Conservation (phyloP, 2,113 vertebrate species). For the Poicephalus gulielmi region DNA sequence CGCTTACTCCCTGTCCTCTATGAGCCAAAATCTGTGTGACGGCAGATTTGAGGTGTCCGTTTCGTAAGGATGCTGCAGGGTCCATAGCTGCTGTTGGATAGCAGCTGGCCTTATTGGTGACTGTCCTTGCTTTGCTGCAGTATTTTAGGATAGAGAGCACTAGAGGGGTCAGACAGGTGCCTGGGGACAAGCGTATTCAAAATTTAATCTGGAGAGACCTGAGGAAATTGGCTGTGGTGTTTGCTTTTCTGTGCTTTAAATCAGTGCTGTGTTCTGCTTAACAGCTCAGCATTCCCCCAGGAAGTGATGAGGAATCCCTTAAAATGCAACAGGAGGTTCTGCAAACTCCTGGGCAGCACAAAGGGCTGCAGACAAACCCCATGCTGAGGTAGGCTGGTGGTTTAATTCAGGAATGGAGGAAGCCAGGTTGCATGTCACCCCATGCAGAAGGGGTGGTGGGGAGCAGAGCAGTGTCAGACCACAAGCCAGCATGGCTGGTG, state of each 20-base stretch:
- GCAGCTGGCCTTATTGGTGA: neutral
- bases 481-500: too few relatives aligned
- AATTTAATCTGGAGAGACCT: neutral
- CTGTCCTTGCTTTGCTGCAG: neutral
- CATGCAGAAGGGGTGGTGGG: fast-evolving
- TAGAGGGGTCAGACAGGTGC: neutral
- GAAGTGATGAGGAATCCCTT: neutral
- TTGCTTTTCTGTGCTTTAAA: neutral
- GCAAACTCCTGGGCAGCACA: fast-evolving
- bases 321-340: neutral
- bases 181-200: neutral
- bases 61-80: fast-evolving
- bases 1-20: neutral
- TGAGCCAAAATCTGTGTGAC: fast-evolving
- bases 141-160: neutral
- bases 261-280: neutral
- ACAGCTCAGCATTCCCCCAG: neutral
- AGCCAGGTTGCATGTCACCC: fast-evolving
- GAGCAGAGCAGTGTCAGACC: neutral
- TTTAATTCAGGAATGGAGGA: neutral
- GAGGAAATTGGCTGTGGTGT: neutral
- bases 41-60: neutral
- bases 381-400: neutral
- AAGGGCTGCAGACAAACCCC: neutral
- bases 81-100: neutral